Percentiles rank a stretch among this genome's conserved stretches.
Evolutionary conservation across 2,888 invertebrate species (phyloP).

Genomic region (Coenonympha glycerion): DNA sequence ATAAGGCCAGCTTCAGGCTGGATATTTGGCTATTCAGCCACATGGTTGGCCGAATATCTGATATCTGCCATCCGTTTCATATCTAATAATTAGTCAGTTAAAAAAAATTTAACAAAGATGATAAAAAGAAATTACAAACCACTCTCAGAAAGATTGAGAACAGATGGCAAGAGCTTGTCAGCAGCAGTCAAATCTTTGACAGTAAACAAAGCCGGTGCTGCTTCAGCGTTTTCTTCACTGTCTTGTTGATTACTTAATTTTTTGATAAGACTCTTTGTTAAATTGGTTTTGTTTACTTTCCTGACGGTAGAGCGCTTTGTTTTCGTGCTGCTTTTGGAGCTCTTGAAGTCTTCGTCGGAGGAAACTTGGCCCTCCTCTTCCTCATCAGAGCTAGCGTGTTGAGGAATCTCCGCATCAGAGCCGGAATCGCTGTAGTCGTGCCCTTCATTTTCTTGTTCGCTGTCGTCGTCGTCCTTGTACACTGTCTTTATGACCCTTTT

Average conservation of each 20-base stretch:
- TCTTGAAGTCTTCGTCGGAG: slow-evolving; percentile 52
- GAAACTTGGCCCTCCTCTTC: slow-evolving; percentile 39
- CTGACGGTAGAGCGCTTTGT: slow-evolving; percentile 24
- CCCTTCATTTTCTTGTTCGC: slow-evolving; percentile 50
- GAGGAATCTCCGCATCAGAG: slow-evolving; percentile 66
- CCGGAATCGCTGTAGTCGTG: slow-evolving; percentile 70
- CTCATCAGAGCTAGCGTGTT: slow-evolving; percentile 52
- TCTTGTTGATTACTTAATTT: slow-evolving; percentile 49
- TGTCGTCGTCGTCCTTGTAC: slow-evolving; percentile 60
- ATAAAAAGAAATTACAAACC: slow-evolving; percentile 46
- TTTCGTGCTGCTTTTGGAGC: slow-evolving; percentile 28
- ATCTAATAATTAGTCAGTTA: too few species aligned
- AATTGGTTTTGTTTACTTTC: slow-evolving; percentile 35
- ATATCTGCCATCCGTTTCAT: too few species aligned
- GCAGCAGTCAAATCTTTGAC: slow-evolving; percentile 65
- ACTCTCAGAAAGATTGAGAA: slow-evolving; percentile 70
- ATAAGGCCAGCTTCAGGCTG: too few species aligned
- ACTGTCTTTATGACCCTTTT: slow-evolving; percentile 63
- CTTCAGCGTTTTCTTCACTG: slow-evolving; percentile 36
- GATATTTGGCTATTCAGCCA: too few species aligned
- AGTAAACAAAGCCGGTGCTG: slow-evolving; percentile 38
- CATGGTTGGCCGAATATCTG: too few species aligned
- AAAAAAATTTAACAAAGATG: too few species aligned
- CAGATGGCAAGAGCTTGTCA: slow-evolving; percentile 62
- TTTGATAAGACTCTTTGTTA: slow-evolving; percentile 45